A percentile compares a stretch with the other conserved stretches of the same genome.
phyloP scores from a whole-genome alignment of 2,797 vertebrate genomes.

The Botia kubotai region DNA sequence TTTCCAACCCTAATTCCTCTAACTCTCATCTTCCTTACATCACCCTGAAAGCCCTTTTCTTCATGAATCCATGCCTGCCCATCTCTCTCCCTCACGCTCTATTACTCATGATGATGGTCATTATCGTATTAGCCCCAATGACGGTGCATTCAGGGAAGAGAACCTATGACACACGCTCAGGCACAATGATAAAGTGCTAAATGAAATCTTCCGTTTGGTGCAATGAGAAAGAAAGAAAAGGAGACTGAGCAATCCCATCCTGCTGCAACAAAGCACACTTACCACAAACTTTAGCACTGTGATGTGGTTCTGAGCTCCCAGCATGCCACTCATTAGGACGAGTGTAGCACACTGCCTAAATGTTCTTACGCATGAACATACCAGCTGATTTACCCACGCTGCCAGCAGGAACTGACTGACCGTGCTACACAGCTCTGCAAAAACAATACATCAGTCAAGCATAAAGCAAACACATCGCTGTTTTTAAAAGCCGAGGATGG shows the following conservation, averaged over 20 bases:
- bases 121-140: slow-evolving; percentile 72
- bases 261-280: slow-evolving; percentile 15
- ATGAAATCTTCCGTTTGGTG: slow-evolving; percentile 61
- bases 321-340: slow-evolving; percentile 48
- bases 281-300: slow-evolving; percentile 50
- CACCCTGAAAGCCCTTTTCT: slow-evolving; percentile 12
- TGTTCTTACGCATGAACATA: too few species aligned
- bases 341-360: too few species aligned
- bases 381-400: slow-evolving; percentile 6
- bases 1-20: not conserved
- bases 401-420: not conserved
- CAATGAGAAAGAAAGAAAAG: slow-evolving; percentile 26
- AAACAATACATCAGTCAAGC: slow-evolving; percentile 34
- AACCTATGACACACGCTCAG: slow-evolving; percentile 70
- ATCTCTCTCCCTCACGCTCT: slow-evolving; percentile 16
- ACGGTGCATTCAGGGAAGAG: slow-evolving; percentile 61
- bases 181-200: slow-evolving; percentile 57
- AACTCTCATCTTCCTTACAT: not conserved
- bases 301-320: slow-evolving; percentile 55
- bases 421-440: slow-evolving; percentile 18
- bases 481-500: slow-evolving; percentile 6
- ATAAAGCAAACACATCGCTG: slow-evolving; percentile 5
- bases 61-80: slow-evolving; percentile 28
- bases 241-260: slow-evolving; percentile 42
- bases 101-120: slow-evolving; percentile 69